Percentiles rank a stretch among this genome's conserved stretches.
Evolutionary conservation across 2,888 invertebrate species (phyloP).

Genomic region (Agriopis leucophaearia): DNA sequence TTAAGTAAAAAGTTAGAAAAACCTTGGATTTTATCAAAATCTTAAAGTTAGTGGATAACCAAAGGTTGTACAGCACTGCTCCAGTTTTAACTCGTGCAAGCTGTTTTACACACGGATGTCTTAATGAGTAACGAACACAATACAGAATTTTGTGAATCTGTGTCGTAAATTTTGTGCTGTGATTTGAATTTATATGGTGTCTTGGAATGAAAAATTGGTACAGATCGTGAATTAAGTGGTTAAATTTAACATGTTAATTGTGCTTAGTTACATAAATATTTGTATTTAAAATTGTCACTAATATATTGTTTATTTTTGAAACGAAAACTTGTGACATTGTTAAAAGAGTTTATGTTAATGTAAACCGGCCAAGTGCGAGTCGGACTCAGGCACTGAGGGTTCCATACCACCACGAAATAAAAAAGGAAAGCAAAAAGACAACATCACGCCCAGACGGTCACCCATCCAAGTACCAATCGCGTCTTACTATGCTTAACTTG

Average conservation of each 20-base stretch:
- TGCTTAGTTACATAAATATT: not conserved
- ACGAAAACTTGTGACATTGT: not conserved
- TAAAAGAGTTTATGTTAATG: not conserved
- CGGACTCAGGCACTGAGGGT: too few species aligned
- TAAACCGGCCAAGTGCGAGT: too few species aligned
- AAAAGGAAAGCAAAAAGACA: too few species aligned
- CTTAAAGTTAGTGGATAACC: not conserved
- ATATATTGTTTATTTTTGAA: not conserved
- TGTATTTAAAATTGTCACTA: not conserved
- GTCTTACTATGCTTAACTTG: too few species aligned
- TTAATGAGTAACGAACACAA: conserved; percentile 52
- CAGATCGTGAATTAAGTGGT: conserved; percentile 10
- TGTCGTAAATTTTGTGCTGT: conserved; percentile 40
- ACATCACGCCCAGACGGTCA: too few species aligned
- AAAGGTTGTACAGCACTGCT: not conserved
- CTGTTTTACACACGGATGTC: conserved; percentile 51
- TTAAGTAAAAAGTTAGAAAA: not conserved
- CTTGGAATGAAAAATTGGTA: conserved; percentile 23
- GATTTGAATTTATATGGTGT: conserved; percentile 40
- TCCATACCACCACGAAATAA: too few species aligned
- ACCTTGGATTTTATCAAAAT: not conserved
- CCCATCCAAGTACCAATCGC: too few species aligned
- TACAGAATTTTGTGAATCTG: conserved; percentile 38
- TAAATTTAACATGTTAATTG: not conserved
- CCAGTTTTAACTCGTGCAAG: conserved; percentile 22